Conservation (phyloP, 2,797 vertebrate species). For the Echeneis naucrates region DNA sequence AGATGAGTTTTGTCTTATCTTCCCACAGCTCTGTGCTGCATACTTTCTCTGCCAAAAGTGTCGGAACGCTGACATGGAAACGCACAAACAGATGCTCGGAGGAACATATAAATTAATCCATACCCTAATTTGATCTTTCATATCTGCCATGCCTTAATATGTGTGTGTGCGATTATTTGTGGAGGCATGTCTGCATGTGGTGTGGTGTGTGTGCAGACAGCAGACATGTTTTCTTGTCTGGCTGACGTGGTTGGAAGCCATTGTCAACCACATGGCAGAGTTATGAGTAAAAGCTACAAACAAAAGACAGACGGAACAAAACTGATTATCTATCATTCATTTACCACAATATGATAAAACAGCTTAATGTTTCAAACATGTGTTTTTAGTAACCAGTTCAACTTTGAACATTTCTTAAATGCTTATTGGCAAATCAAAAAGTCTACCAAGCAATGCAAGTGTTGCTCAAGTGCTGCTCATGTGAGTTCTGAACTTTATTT, state of each 20-base stretch:
- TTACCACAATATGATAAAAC: neutral
- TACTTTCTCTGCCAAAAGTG: slow-evolving; percentile 65
- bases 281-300: slow-evolving; percentile 50
- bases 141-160: slow-evolving; percentile 34
- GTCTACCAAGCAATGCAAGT: neutral
- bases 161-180: slow-evolving; percentile 31
- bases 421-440: neutral
- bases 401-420: neutral
- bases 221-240: slow-evolving; percentile 60
- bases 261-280: slow-evolving; percentile 47
- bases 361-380: neutral
- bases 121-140: slow-evolving; percentile 47
- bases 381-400: neutral
- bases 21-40: slow-evolving; percentile 55
- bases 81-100: slow-evolving; percentile 22
- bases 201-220: slow-evolving; percentile 64
- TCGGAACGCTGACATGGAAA: slow-evolving; percentile 56
- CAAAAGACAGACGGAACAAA: slow-evolving; percentile 19
- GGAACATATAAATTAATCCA: slow-evolving; percentile 44
- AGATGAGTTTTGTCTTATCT: slow-evolving; percentile 68
- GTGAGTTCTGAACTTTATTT: neutral
- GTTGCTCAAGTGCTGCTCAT: neutral
- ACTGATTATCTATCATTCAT: slow-evolving; percentile 1
- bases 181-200: slow-evolving; percentile 50
- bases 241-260: slow-evolving; percentile 65